A percentile compares a stretch with the other conserved stretches of the same genome.
Conservation (phyloP, 2,888 invertebrate genomes). For the Romanomermis culicivorax region DNA sequence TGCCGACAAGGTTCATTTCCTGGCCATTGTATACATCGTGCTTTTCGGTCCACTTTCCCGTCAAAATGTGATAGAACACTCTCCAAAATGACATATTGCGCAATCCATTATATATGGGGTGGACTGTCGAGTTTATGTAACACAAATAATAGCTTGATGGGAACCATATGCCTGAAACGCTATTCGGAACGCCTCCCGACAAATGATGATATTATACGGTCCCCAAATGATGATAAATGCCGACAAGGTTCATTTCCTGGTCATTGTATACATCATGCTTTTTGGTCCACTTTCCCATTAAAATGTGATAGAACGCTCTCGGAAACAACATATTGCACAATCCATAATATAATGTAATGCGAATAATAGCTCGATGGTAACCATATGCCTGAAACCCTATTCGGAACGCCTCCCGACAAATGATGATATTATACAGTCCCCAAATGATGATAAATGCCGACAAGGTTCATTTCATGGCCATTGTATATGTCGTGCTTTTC, state of each 20-base stretch:
- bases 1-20: no score
- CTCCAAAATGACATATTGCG: constrained; percentile 90
- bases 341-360: constrained; percentile 98
- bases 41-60: constrained; percentile 57
- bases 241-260: no score
- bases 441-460: constrained; percentile 94
- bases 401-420: constrained; percentile 32
- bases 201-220: constrained; percentile 97
- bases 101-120: constrained; percentile 94
- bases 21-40: no score
- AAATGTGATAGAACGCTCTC: constrained; percentile 76
- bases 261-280: no score
- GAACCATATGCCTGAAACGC: constrained; percentile 70
- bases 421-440: constrained; percentile 72
- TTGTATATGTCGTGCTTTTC: no score
- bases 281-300: constrained; percentile 68
- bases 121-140: constrained; percentile 95
- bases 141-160: constrained; percentile 93
- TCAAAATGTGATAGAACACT: constrained; percentile 80
- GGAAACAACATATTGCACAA: constrained; percentile 91
- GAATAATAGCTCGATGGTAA: constrained; percentile 95
- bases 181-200: no score
- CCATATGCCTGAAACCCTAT: constrained; percentile 60
- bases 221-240: constrained; percentile 99
- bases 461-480: no score